Percentiles rank a stretch among this genome's conserved stretches.
These are phyloP conservation scores for Montipora capricornis DNA, from an alignment of 64 coral and sea anemone genomes.

Conservation along the genomic window DNA sequence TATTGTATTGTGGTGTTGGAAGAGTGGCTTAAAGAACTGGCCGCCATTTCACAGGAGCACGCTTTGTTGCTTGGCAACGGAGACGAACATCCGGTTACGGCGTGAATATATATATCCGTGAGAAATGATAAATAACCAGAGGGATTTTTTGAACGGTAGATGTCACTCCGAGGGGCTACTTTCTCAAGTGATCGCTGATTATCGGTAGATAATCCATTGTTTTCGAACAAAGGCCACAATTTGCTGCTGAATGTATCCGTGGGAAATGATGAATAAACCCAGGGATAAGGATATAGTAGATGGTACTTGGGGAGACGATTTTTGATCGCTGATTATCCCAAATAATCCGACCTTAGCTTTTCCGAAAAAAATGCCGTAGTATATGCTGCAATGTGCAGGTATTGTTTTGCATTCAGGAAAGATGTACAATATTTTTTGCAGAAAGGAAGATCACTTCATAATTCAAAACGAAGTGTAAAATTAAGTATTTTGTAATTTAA, in stretches of 20 bases:
- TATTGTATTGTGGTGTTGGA: conserved; percentile 94
- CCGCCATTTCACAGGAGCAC: conserved; percentile 97
- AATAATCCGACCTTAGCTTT: not conserved
- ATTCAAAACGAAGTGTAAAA: not conserved
- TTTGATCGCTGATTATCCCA: too few species aligned
- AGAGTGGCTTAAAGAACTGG: conserved; percentile 97
- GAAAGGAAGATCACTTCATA: not conserved
- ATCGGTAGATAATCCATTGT: not conserved
- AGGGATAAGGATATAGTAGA: too few species aligned
- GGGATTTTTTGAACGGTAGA: not conserved
- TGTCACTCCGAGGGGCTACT: too few species aligned
- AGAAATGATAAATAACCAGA: not conserved
- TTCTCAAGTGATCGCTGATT: not conserved
- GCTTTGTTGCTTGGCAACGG: conserved; percentile 65
- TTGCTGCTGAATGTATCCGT: too few species aligned
- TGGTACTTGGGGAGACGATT: too few species aligned
- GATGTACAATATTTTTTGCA: too few species aligned
- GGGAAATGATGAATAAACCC: too few species aligned
- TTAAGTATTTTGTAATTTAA: too few species aligned
- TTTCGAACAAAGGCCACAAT: too few species aligned
- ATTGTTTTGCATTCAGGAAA: not conserved
- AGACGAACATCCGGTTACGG: conserved; percentile 11
- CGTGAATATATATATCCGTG: not conserved
- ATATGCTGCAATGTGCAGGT: not conserved
- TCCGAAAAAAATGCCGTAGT: not conserved